Percentiles rank a stretch among this genome's conserved stretches.
phyloP scores from a whole-genome alignment of 2,113 vertebrate species.

The Xiphophorus couchianus region DNA sequence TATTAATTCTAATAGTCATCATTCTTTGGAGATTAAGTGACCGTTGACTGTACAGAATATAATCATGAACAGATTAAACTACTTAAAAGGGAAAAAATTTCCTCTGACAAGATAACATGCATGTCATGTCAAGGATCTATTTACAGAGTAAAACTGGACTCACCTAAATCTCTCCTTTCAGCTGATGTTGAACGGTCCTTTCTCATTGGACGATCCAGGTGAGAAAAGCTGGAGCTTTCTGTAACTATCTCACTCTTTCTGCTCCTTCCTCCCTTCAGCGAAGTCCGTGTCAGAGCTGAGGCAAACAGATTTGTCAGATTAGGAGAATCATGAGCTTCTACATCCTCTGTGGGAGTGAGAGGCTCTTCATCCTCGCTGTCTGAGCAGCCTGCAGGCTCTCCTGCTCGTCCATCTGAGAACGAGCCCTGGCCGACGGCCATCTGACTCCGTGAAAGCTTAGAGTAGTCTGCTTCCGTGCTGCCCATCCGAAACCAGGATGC shows the following conservation, averaged over 20 bases:
- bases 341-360: constrained; percentile 68
- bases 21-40: background rate
- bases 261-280: constrained; percentile 63
- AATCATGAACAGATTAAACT: background rate
- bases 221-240: constrained; percentile 66
- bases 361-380: constrained; percentile 82
- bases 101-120: background rate
- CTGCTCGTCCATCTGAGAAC: constrained; percentile 71
- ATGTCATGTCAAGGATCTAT: background rate
- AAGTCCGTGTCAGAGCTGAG: constrained; percentile 87
- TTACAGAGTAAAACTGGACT: constrained; percentile 38
- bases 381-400: constrained; percentile 72
- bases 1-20: background rate
- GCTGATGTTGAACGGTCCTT: constrained; percentile 84
- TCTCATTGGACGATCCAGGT: constrained; percentile 80
- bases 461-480: constrained; percentile 77
- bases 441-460: constrained; percentile 74
- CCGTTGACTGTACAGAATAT: background rate
- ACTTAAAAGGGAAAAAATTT: background rate
- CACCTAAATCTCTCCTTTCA: constrained; percentile 82
- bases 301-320: constrained; percentile 95
- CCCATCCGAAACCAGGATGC: constrained; percentile 82
- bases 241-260: constrained; percentile 65
- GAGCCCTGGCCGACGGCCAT: constrained; percentile 66
- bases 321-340: constrained; percentile 73